Conservation (phyloP, 2,113 vertebrate genomes). For the Amazona vittata region DNA sequence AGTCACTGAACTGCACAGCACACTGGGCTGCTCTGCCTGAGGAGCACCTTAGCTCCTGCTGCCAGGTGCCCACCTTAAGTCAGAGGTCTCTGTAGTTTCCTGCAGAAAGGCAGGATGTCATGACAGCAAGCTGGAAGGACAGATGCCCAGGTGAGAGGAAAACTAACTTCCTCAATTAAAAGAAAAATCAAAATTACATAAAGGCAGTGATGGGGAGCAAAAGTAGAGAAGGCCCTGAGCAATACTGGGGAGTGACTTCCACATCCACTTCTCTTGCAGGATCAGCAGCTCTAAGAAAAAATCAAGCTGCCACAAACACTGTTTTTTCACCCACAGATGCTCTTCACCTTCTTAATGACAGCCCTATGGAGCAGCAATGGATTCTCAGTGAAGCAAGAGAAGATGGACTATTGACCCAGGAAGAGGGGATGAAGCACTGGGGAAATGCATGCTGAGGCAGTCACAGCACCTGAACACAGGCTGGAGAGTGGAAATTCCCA, state of each 20-base stretch:
- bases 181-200: background rate
- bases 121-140: background rate
- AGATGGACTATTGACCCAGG: slow-evolving; percentile 27
- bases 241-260: background rate
- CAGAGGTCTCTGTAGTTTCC: background rate
- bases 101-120: background rate
- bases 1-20: background rate
- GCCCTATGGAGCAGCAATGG: background rate
- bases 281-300: background rate
- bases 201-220: background rate
- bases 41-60: background rate
- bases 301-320: background rate
- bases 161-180: background rate
- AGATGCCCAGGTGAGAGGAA: background rate
- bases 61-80: background rate
- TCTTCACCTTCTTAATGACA: background rate
- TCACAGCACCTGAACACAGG: background rate
- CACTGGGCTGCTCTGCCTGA: accelerated
- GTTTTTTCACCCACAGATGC: background rate
- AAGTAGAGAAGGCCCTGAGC: background rate
- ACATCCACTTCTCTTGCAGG: background rate
- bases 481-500: slow-evolving; percentile 10
- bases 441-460: background rate
- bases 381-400: background rate
- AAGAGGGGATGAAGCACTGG: background rate